phyloP scores from a whole-genome alignment of 2,888 invertebrate genomes.

The Polietes domitor region DNA sequence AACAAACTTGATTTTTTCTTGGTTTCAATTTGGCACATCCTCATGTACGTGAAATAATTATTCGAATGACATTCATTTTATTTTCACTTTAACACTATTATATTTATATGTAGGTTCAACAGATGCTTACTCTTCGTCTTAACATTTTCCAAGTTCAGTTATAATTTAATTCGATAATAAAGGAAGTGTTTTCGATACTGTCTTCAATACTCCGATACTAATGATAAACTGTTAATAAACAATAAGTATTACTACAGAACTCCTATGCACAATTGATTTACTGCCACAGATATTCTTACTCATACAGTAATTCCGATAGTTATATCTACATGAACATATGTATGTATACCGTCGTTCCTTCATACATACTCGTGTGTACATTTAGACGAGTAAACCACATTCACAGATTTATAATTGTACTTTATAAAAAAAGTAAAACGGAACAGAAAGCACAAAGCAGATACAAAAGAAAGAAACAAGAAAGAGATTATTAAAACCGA shows the following conservation, averaged over 20 bases:
- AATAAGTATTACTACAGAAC: neutral
- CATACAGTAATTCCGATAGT: neutral
- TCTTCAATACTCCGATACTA: neutral
- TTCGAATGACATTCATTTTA: no score
- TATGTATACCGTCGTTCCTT: no score
- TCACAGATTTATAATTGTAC: neutral
- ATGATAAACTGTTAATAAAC: neutral
- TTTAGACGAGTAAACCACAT: slow-evolving; percentile 12
- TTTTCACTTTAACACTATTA: no score
- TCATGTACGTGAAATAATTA: no score
- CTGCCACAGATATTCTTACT: neutral
- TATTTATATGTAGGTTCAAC: no score
- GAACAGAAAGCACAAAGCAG: neutral
- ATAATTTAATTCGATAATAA: no score
- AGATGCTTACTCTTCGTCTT: neutral
- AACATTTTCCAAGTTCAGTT: neutral
- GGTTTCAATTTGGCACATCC: no score
- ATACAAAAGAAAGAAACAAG: neutral
- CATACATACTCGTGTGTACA: neutral
- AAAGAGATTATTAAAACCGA: neutral
- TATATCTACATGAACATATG: no score
- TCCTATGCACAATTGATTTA: neutral
- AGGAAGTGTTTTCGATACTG: no score
- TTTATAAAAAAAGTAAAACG: neutral
- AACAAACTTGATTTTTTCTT: no score